Evolutionary conservation across 2,113 vertebrate genomes (phyloP), one percentile per base, ranked within the genome.

Genomic region (Hemibagrus wyckioides): DNA sequence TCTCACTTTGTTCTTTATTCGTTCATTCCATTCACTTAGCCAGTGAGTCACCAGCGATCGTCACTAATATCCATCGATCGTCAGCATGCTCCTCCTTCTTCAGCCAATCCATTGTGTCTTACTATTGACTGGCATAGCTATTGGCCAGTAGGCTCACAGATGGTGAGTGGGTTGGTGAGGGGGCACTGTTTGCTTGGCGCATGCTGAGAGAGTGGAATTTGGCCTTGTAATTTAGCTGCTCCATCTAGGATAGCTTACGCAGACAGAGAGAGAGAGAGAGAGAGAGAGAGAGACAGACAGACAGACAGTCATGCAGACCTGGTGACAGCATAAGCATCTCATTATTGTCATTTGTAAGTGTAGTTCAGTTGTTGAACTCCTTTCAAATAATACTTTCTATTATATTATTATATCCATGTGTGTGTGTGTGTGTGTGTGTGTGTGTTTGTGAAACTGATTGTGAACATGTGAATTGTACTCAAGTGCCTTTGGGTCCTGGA

Each of bases 111-210:
- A 87, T 82, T 88, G 85, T 89, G 82, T 87, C 85, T 90, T 79
- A 86, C 77, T 86, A 39, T 86, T 88, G 77, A 89, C 59, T 76
- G 83, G 85, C 82, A 14, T 88, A 80, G 90, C 77, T 25, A 21
- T 73, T 65, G 69, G 90, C 88, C 88, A 91, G 81, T 88, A 80
- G 33, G 82, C 63, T 61, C 48, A 83, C 88, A 88, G 88, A 88
- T 91, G 88, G 87, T 85, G 87, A 89, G 88, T 89, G 82, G 88
- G 86, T 67, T 85, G 77, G 80, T 88, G 88, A 88, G 81, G 76
- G 85, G 69, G 61, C 89, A 82, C 85, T 80, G 80, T 89, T 87
- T 89, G 86, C 75, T 86, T 85, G 76, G 89, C 84, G 77, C 87
- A 87, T 84, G 76, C 73, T 81, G 82, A 59, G 87, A 86, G 87